These are phyloP conservation scores for Pterostichus madidus DNA, from an alignment of 2,888 invertebrate species.

Conservation along the genomic window DNA sequence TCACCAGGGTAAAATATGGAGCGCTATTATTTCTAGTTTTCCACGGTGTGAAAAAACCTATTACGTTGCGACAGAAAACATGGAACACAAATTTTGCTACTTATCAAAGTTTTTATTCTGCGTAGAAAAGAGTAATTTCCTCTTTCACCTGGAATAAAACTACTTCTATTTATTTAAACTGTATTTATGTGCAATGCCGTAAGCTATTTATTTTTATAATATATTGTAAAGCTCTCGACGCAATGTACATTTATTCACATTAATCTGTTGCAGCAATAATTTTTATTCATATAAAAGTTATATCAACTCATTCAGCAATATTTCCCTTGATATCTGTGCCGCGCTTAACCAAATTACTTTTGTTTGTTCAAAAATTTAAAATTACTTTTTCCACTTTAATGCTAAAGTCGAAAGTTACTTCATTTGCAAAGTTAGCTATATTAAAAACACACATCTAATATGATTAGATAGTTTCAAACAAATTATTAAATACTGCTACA, in stretches of 20 bases:
- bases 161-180: neutral
- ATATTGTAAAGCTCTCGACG: neutral
- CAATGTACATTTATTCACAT: neutral
- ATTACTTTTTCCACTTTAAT: too few relatives aligned
- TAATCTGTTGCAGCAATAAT: neutral
- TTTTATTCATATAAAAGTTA: neutral
- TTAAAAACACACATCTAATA: too few relatives aligned
- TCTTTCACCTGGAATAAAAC: neutral
- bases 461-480: too few relatives aligned
- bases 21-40: conserved; percentile 12
- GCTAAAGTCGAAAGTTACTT: too few relatives aligned
- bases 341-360: neutral
- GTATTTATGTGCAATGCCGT: neutral
- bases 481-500: too few relatives aligned
- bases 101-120: conserved; percentile 4
- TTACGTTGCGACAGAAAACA: neutral
- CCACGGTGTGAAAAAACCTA: neutral
- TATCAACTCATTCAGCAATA: neutral
- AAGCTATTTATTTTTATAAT: neutral
- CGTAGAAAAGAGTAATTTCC: conserved; percentile 1
- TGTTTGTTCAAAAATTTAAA: too few relatives aligned
- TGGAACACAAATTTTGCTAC: neutral
- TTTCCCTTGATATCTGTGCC: neutral
- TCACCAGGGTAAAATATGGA: neutral
- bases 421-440: too few relatives aligned